Percentiles rank a stretch among this genome's conserved stretches.
Conservation (phyloP, 2,888 invertebrate genomes). For the Cremastinae sp. region DNA sequence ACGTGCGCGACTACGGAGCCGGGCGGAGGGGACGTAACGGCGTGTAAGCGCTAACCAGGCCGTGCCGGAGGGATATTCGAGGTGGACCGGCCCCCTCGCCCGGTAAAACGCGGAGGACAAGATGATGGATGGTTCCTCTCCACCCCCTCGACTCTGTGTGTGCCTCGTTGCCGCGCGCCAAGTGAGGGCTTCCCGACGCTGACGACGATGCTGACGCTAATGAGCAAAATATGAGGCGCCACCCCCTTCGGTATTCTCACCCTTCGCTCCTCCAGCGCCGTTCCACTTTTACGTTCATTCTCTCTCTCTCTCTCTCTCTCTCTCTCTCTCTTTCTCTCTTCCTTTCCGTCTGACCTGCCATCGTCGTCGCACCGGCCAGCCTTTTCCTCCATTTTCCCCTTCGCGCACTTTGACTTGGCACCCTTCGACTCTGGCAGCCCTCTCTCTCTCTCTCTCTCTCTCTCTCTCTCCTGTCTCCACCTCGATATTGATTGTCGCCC, state of each 20-base stretch:
- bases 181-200: conserved; percentile 77
- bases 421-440: conserved; percentile 55
- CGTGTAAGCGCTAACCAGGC: conserved; percentile 58
- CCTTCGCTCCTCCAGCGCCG: conserved; percentile 53
- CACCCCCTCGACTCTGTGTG: conserved; percentile 69
- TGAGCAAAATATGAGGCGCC: conserved; percentile 80
- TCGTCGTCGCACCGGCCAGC: conserved; percentile 49
- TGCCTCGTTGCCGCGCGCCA: conserved; percentile 66
- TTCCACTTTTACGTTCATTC: conserved; percentile 53
- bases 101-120: conserved; percentile 72
- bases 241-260: conserved; percentile 68
- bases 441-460: conserved; percentile 48
- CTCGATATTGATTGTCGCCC: conserved; percentile 76
- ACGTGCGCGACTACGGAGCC: not conserved
- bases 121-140: conserved; percentile 78
- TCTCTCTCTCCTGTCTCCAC: conserved; percentile 58
- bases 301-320: conserved; percentile 52
- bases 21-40: conserved; percentile 24
- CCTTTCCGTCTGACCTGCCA: conserved; percentile 62
- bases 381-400: conserved; percentile 41
- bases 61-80: conserved; percentile 62
- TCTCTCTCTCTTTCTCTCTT: conserved; percentile 62
- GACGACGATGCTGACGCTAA: conserved; percentile 80
- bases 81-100: conserved; percentile 65
- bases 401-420: conserved; percentile 49